These are phyloP conservation scores for Coccyzus lansbergi DNA, from an alignment of 2,797 vertebrate species.

Conservation along the genomic window DNA sequence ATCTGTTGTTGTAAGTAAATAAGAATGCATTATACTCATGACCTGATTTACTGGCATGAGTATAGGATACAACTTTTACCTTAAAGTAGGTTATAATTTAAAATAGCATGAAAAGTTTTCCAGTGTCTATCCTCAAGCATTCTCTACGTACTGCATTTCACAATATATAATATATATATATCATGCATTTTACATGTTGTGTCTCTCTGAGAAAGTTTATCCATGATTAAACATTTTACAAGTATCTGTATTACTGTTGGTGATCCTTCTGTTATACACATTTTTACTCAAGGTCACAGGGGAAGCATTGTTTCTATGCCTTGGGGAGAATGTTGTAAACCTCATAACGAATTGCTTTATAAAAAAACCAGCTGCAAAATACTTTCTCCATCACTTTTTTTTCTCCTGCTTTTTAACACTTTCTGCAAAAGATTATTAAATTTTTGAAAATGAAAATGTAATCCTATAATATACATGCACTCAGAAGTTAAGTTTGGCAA, in stretches of 20 bases:
- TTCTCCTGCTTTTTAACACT: background rate
- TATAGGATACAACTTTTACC: background rate
- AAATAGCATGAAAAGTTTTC: background rate
- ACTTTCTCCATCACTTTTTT: background rate
- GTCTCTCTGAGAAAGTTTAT: background rate
- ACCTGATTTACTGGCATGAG: background rate
- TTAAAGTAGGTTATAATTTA: background rate
- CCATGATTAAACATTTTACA: background rate
- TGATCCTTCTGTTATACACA: background rate
- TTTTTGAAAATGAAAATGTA: background rate
- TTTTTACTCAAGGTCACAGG: slow-evolving; percentile 18
- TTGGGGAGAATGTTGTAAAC: slow-evolving; percentile 55
- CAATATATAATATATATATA: background rate
- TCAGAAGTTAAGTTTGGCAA: background rate
- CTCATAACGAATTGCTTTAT: background rate
- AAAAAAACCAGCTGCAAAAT: slow-evolving; percentile 39
- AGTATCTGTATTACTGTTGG: background rate
- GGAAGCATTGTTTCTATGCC: slow-evolving; percentile 13
- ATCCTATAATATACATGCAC: background rate
- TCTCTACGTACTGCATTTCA: background rate
- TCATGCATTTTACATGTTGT: background rate
- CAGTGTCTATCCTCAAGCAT: background rate
- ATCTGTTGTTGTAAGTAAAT: slow-evolving; percentile 34
- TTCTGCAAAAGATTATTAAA: background rate
- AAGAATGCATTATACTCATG: background rate